A percentile compares a stretch with the other conserved stretches of the same genome.
Conservation (phyloP, 1,140 invertebrate genomes). For the Nephotettix cincticeps region DNA sequence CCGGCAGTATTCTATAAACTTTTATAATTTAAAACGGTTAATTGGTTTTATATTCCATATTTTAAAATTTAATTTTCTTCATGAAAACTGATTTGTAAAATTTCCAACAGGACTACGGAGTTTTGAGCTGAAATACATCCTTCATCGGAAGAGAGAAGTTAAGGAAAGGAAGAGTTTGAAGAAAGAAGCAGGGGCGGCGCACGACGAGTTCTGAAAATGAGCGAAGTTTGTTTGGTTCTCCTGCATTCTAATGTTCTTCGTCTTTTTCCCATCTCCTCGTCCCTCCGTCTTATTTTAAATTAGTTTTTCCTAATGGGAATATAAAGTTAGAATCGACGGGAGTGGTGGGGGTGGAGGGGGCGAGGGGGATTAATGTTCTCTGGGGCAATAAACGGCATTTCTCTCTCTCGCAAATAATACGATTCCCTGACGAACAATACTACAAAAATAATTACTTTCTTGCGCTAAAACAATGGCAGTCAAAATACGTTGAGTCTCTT, state of each 20-base stretch:
- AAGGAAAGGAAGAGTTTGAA: not conserved
- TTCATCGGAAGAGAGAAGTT: not conserved
- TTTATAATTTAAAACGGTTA: too few species aligned
- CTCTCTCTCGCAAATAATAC: conserved; percentile 25
- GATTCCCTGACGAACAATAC: conserved; percentile 1
- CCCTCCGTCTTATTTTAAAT: conserved; percentile 28
- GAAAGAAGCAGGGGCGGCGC: conserved; percentile 11
- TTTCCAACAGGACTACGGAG: too few species aligned
- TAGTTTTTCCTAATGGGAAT: conserved; percentile 29
- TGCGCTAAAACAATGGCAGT: too few species aligned
- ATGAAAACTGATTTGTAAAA: too few species aligned
- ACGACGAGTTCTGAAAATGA: conserved; percentile 26
- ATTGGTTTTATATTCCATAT: too few species aligned
- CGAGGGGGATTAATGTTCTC: conserved; percentile 23
- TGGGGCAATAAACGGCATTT: conserved; percentile 20
- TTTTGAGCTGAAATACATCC: too few species aligned
- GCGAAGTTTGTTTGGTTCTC: conserved; percentile 27
- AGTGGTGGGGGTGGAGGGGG: not conserved
- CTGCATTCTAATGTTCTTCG: conserved; percentile 27
- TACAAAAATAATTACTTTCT: conserved; percentile 1
- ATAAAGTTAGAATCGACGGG: conserved; percentile 19
- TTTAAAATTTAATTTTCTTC: too few species aligned
- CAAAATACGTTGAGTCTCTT: too few species aligned
- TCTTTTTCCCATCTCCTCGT: conserved; percentile 13
- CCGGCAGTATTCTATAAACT: too few species aligned